phyloP scores from a whole-genome alignment of 2,888 invertebrate genomes.

The Notodonta dromedarius region DNA sequence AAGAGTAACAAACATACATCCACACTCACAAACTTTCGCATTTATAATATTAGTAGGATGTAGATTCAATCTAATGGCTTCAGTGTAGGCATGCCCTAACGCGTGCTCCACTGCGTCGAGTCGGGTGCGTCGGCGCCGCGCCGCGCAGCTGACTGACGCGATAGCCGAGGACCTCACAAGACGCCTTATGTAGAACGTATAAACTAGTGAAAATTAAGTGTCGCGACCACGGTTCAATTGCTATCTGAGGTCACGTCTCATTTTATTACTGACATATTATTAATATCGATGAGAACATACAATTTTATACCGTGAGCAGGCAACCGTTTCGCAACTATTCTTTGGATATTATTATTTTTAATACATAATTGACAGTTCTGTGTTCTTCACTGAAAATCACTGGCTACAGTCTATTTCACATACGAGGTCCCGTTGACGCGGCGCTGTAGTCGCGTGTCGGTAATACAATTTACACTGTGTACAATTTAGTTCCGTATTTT shows the following conservation, averaged over 20 bases:
- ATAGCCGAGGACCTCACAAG: slow-evolving; percentile 74
- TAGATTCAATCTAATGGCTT: slow-evolving; percentile 9
- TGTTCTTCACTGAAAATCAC: slow-evolving; percentile 5
- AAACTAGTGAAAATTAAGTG: slow-evolving; percentile 81
- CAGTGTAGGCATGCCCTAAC: slow-evolving; percentile 43
- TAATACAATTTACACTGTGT: too few relatives aligned
- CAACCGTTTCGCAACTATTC: slow-evolving; percentile 63
- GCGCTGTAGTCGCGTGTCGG: too few relatives aligned
- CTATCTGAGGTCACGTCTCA: slow-evolving; percentile 77
- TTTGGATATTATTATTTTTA: slow-evolving; percentile 17
- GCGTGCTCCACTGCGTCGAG: slow-evolving; percentile 49
- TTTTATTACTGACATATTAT: slow-evolving; percentile 80
- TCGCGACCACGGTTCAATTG: slow-evolving; percentile 68
- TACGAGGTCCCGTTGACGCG: too few relatives aligned
- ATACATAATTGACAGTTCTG: slow-evolving; percentile 26
- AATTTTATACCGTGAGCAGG: slow-evolving; percentile 66
- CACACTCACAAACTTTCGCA: too few relatives aligned
- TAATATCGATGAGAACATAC: slow-evolving; percentile 75
- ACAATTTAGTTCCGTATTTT: too few relatives aligned
- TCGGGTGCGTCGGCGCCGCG: slow-evolving; percentile 62
- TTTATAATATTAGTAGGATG: too few relatives aligned
- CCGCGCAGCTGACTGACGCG: slow-evolving; percentile 19
- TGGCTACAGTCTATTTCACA: too few relatives aligned
- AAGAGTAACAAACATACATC: too few relatives aligned
- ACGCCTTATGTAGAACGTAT: slow-evolving; percentile 71